Evolutionary conservation across 2,113 vertebrate species (phyloP), one percentile per base, ranked within the genome.

Genomic region (Colinus virginianus): DNA sequence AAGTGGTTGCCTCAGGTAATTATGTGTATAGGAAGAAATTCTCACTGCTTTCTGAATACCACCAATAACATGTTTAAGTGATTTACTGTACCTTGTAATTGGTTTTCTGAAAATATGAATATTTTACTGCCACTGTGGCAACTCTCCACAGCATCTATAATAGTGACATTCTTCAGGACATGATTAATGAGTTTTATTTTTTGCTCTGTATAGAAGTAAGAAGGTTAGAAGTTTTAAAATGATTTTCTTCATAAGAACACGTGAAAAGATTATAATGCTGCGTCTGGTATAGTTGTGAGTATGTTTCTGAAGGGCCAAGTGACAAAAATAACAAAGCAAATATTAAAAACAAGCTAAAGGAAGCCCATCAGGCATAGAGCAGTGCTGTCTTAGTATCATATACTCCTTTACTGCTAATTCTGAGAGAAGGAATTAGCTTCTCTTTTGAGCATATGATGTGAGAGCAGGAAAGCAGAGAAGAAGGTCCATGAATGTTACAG

Each of bases 61-160:
- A 59, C 94, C 90, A 93, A 66, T 92, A 95, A 79, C 59, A 84
- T 2, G 3, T 96, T 96, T 51, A 96, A 95, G 87, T 97, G 88
- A 97, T 95, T 97, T 95, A 93, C 88, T 95, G 68, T 95, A 95
- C 96, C 86, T 96, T 95, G 80, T 88, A 96, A 95, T 97, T 97
- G 91, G 87, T 93, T 97, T 97, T 96, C 87, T 69, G 82, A 94
- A 96, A 95, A 78, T 79, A 88, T 97, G 95, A 94, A 95, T 97
- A 97, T 96, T 97, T 98, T 93, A 97, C 77, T 96, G 94, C 95
- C 96, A 97, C 97, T 97, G 86, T 97, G 87, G 93, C 71, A 96
- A 96, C 83, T 97, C 96, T 95, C 94, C 91, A 92, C 58, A 84
- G 91, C 94, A 97, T 98, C 96, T 94, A 95, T 98, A 98, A 98